Evolutionary conservation across 1,140 invertebrate species (phyloP).

Genomic region (Laupala kohalensis): DNA sequence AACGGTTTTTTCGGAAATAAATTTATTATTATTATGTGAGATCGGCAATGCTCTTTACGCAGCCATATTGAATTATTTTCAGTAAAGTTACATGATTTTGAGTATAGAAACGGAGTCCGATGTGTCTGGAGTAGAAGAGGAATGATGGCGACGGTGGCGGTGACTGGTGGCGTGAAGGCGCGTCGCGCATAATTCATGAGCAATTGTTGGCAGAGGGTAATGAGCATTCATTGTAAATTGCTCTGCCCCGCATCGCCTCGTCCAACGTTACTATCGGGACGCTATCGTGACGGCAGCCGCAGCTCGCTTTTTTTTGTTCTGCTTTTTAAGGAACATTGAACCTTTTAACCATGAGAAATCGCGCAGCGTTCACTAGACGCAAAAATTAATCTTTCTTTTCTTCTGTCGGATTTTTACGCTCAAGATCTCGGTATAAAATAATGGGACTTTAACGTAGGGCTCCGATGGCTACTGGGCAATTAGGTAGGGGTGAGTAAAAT

Average conservation of each 20-base stretch:
- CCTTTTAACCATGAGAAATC: neutral
- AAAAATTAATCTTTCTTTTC: neutral
- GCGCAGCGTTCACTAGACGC: neutral
- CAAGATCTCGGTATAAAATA: neutral
- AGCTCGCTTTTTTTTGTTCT: neutral
- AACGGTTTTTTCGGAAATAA: no score
- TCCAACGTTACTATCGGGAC: neutral
- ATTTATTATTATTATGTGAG: no score
- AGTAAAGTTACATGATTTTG: no score
- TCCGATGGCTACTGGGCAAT: neutral
- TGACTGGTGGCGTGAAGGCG: neutral
- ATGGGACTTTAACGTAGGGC: neutral
- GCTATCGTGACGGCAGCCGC: neutral
- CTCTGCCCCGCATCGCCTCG: neutral
- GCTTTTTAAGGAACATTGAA: neutral
- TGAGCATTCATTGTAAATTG: neutral
- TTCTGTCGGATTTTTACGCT: neutral
- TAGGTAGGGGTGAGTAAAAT: neutral
- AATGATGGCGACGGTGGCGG: neutral
- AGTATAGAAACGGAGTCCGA: no score
- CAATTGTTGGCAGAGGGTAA: neutral
- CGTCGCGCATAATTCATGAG: neutral
- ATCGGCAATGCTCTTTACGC: no score
- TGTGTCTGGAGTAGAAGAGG: no score
- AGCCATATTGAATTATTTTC: no score